phyloP scores from a whole-genome alignment of 2,797 vertebrate species.

The Micropoecilia bifurca region DNA sequence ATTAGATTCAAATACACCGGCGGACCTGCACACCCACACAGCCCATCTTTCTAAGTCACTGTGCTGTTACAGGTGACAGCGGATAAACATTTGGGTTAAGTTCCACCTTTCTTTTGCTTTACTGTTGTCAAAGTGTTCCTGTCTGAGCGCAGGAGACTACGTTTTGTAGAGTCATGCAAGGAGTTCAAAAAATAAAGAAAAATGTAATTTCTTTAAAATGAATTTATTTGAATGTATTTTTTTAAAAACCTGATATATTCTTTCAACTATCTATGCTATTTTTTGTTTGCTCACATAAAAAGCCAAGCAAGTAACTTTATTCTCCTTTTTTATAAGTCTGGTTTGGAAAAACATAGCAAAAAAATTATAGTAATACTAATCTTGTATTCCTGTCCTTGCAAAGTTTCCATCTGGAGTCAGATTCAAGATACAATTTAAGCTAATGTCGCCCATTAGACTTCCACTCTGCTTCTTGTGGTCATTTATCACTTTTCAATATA shows the following conservation, averaged over 20 bases:
- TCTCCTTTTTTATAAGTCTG: not conserved
- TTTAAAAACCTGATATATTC: not conserved
- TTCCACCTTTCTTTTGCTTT: constrained; percentile 30
- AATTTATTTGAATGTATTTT: not conserved
- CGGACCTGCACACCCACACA: not conserved
- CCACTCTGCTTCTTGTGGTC: not conserved
- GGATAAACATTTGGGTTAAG: constrained; percentile 65
- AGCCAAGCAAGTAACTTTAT: not conserved
- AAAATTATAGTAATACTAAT: not conserved
- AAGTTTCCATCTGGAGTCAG: not conserved
- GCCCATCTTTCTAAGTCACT: constrained; percentile 21
- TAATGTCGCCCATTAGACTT: not conserved
- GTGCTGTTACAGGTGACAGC: constrained; percentile 62
- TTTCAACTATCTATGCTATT: not conserved
- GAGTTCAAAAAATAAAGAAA: not conserved
- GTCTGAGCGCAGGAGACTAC: constrained; percentile 15
- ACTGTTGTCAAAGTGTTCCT: constrained; percentile 14
- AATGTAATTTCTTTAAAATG: not conserved
- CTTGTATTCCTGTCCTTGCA: not conserved
- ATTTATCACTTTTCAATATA: not conserved
- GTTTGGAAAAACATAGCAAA: not conserved
- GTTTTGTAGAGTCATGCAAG: not conserved
- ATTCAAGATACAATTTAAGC: not conserved
- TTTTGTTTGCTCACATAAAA: not conserved
- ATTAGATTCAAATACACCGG: constrained; percentile 27